phyloP scores from a whole-genome alignment of 2,113 vertebrate genomes.

The Grammomys surdaster region DNA sequence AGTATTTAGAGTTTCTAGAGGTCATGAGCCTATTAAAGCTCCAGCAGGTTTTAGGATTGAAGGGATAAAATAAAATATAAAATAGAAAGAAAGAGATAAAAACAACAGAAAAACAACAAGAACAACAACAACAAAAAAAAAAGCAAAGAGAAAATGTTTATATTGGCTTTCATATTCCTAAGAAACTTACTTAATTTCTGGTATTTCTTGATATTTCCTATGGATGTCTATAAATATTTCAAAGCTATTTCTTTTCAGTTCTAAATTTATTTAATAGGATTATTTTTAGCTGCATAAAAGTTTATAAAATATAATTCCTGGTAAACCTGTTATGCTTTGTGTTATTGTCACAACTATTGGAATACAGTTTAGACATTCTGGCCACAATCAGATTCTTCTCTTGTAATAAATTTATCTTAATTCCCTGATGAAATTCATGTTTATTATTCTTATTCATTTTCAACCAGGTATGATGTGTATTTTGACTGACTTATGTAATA shows the following conservation, averaged over 20 bases:
- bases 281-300: background rate
- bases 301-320: background rate
- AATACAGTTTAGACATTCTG: background rate
- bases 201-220: conserved; percentile 1
- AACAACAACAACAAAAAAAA: background rate
- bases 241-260: conserved; percentile 21
- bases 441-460: conserved; percentile 37
- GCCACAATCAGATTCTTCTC: conserved; percentile 28
- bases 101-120: background rate
- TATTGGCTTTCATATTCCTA: background rate
- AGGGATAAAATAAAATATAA: background rate
- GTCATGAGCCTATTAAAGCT: background rate
- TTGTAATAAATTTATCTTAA: conserved; percentile 12
- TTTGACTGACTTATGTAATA: conserved; percentile 41
- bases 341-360: background rate
- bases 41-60: background rate
- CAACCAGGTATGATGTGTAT: background rate
- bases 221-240: background rate
- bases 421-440: background rate
- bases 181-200: background rate
- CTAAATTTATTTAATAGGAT: background rate
- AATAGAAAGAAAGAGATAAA: no score
- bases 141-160: background rate
- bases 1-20: background rate
- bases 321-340: conserved; percentile 4